phyloP scores from a whole-genome alignment of 2,888 invertebrate species.

The Craniophora ligustri region DNA sequence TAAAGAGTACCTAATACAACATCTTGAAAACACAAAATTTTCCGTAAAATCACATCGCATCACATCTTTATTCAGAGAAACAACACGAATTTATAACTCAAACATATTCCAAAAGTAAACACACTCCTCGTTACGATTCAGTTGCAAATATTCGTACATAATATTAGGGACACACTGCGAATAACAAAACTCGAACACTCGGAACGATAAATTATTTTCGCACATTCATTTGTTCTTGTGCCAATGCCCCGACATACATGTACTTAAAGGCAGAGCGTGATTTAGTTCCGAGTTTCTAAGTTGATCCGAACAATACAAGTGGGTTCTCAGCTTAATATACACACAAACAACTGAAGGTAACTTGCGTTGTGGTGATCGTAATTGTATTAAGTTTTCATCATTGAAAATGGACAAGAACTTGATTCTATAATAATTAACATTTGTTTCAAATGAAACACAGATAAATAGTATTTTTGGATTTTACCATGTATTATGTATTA shows the following conservation, averaged over 20 bases:
- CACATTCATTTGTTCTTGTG: conserved; percentile 43
- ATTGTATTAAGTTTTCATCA: conserved; percentile 50
- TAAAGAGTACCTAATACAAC: no score
- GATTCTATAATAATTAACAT: background rate
- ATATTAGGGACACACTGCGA: conserved; percentile 7
- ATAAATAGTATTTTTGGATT: no score
- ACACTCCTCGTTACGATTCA: conserved; percentile 9
- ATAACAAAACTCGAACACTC: conserved; percentile 25
- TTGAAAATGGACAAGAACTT: background rate
- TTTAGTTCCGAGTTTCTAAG: conserved; percentile 55
- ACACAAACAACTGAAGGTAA: conserved; percentile 46
- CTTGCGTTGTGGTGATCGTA: conserved; percentile 42
- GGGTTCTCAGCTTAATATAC: conserved; percentile 54
- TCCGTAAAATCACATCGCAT: background rate
- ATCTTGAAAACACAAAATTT: no score
- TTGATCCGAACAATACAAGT: conserved; percentile 61
- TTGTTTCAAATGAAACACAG: no score
- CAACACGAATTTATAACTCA: background rate
- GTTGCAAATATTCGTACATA: conserved; percentile 16
- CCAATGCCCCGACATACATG: conserved; percentile 51
- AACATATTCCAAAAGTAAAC: conserved; percentile 8
- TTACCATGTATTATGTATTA: no score
- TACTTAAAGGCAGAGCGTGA: conserved; percentile 38
- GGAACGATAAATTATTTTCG: conserved; percentile 44
- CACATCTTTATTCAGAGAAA: background rate